These are phyloP conservation scores for Callipepla californica DNA, from an alignment of 2,113 vertebrate genomes.

Conservation along the genomic window DNA sequence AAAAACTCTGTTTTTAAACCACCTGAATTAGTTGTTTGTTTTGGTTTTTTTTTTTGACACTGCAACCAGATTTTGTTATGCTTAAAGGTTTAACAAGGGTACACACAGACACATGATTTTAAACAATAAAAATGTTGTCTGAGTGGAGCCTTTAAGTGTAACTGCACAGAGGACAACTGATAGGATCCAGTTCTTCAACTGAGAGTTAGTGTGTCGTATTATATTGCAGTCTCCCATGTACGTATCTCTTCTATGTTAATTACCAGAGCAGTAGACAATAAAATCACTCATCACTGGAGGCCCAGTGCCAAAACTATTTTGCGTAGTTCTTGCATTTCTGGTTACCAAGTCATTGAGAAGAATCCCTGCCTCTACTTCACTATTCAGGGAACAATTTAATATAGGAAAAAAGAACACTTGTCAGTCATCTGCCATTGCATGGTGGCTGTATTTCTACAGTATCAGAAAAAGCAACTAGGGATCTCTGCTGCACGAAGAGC, in stretches of 20 bases:
- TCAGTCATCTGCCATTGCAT: background rate
- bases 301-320: background rate
- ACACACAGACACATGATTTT: background rate
- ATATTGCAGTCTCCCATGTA: background rate
- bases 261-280: slow-evolving; percentile 7
- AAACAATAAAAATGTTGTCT: slow-evolving; percentile 1
- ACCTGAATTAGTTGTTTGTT: slow-evolving; percentile 46
- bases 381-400: background rate
- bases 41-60: slow-evolving; percentile 66
- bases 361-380: background rate
- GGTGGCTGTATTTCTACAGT: background rate
- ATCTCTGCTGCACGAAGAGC: background rate
- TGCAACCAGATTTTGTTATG: background rate
- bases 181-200: background rate
- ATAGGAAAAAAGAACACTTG: background rate
- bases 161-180: background rate
- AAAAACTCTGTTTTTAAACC: slow-evolving; percentile 68
- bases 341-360: background rate
- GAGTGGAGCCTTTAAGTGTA: background rate
- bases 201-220: background rate
- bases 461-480: too few relatives aligned
- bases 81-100: background rate
- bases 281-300: background rate
- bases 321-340: slow-evolving; percentile 17
- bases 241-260: slow-evolving; percentile 13